Conservation (phyloP, 2,113 vertebrate species). For the Arothron firmamentum region DNA sequence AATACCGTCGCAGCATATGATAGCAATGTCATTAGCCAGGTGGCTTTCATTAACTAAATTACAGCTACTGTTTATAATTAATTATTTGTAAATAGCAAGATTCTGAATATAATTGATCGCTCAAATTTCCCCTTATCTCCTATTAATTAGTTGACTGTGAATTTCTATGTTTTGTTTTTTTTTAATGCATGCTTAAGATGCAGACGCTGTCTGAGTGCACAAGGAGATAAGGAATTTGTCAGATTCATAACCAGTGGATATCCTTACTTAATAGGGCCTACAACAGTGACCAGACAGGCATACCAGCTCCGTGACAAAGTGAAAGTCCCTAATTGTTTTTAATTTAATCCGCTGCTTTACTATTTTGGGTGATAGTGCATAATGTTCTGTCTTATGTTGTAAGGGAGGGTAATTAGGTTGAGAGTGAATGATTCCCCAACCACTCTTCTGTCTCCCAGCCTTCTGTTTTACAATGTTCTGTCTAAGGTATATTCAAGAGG, state of each 20-base stretch:
- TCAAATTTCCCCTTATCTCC: constrained; percentile 71
- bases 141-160: constrained; percentile 66
- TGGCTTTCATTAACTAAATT: constrained; percentile 90
- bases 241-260: constrained; percentile 45
- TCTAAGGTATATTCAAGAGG: constrained; percentile 56
- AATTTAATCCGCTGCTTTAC: constrained; percentile 70
- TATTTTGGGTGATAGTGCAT: constrained; percentile 73
- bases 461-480: constrained; percentile 72
- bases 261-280: constrained; percentile 57
- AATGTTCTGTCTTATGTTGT: constrained; percentile 71
- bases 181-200: constrained; percentile 8
- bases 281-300: constrained; percentile 66
- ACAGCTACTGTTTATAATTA: constrained; percentile 92
- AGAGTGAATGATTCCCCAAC: constrained; percentile 74
- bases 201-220: constrained; percentile 18
- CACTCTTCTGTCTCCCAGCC: constrained; percentile 76
- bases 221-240: constrained; percentile 31
- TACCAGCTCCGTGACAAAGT: constrained; percentile 62
- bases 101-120: constrained; percentile 88
- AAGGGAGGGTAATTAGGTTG: constrained; percentile 74
- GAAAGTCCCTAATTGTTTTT: constrained; percentile 72
- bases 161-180: constrained; percentile 24
- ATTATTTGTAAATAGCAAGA: constrained; percentile 95
- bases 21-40: constrained; percentile 92
- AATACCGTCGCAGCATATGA: constrained; percentile 89